Evolutionary conservation across 2,797 vertebrate species (phyloP), one percentile per base, ranked within the genome.

Genomic region (Serranus cabrilla): DNA sequence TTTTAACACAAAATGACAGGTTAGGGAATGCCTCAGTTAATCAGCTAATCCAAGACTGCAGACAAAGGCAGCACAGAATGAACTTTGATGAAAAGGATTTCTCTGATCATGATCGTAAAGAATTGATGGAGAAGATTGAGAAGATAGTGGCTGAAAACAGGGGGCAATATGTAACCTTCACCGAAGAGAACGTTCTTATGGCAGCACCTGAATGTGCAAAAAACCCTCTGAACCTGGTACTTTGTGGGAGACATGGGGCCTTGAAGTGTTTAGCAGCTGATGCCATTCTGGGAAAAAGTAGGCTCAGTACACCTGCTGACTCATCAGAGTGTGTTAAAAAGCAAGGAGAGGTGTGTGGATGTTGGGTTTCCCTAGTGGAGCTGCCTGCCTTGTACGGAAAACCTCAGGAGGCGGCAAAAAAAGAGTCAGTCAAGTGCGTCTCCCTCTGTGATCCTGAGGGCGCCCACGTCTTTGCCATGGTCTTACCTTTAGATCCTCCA

Each of bases 381-480:
- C 74, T 89, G n/a, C 79, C 85, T 11, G 25, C 67, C 12, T 63
- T 83, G 58, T 57, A 64, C 7, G 45, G 73, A 34, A 78, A 62
- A 78, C 18, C 42, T 46, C 27, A 49, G 18, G 34, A 46, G 4
- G 12, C 0, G 23, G 40, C 23, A 0, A 72, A 0, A 34, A 37
- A 20, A 0, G 72, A 89, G 25, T 34, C 52, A 0, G 0, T 14
- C 2, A 34, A 6, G 13, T 61, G 62, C 21, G 4, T 87, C 14
- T 49, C 5, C 2, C 72, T 80, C 17, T 80, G 45, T 71, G 81
- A 71, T 0, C 80, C 70, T 7, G 59, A 63, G 6, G 80, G 75
- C 6, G 16, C 84, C 76, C 76, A 89, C 1, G 77, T 63, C 47
- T 86, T 92, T 49, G 13, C 90, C 57, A 37, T 87, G 34, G 80